These are phyloP conservation scores for Paramormyrops kingsleyae DNA, from an alignment of 2,113 vertebrate species.

Conservation along the genomic window DNA sequence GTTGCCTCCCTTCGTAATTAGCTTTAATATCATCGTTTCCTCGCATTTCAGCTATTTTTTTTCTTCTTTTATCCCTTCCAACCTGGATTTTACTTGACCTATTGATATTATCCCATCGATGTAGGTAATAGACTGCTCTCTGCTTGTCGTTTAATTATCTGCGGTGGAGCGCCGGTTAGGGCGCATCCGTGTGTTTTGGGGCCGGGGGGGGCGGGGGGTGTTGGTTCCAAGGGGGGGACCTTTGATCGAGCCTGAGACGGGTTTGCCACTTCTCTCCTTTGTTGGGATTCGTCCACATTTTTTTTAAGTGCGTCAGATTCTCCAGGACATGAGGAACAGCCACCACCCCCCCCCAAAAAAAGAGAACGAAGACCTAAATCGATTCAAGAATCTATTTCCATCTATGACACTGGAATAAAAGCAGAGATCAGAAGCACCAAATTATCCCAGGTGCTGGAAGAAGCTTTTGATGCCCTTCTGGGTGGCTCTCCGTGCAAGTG, in stretches of 20 bases:
- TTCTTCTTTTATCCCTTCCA: constrained; percentile 22
- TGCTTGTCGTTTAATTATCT: neutral
- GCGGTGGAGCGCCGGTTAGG: neutral
- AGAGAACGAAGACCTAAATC: neutral
- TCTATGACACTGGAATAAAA: neutral
- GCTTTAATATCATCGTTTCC: constrained; percentile 42
- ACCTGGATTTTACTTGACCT: neutral
- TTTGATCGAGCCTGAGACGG: neutral
- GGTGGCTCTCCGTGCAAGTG: neutral
- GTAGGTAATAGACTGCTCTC: neutral
- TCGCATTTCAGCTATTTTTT: neutral
- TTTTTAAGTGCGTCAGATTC: neutral
- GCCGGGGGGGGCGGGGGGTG: no score
- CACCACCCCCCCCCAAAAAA: neutral
- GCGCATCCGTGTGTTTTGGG: neutral
- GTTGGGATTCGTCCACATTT: neutral
- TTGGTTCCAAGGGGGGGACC: neutral
- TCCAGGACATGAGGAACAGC: neutral
- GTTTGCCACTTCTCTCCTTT: neutral
- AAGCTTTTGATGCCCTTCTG: neutral
- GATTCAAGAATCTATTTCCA: neutral
- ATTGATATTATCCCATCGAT: neutral
- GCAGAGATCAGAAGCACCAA: neutral
- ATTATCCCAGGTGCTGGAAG: neutral
- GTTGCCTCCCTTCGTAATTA: constrained; percentile 54